Conservation (phyloP, 2,888 invertebrate genomes). For the Merodon equestris region DNA sequence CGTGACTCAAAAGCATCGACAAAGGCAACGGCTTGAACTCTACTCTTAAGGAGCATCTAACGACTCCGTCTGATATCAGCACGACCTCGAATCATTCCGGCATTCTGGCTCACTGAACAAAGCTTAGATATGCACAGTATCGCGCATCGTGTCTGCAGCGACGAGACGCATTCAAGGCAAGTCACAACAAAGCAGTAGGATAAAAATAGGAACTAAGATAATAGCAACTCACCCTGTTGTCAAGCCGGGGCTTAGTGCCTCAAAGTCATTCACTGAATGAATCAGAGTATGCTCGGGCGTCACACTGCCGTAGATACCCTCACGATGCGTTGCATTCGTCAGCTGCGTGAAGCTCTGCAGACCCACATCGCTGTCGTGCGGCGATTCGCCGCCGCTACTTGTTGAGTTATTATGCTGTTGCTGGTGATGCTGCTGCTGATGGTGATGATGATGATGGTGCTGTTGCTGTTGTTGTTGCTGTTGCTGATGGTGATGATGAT, state of each 20-base stretch:
- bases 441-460: slow-evolving; percentile 68
- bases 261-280: slow-evolving; percentile 72
- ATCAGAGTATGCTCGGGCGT: slow-evolving; percentile 73
- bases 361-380: slow-evolving; percentile 72
- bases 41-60: too few species aligned
- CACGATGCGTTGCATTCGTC: slow-evolving; percentile 75
- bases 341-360: slow-evolving; percentile 78
- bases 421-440: slow-evolving; percentile 68
- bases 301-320: slow-evolving; percentile 73
- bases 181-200: not conserved
- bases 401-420: slow-evolving; percentile 62
- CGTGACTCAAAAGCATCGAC: too few species aligned
- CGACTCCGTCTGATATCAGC: too few species aligned
- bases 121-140: too few species aligned
- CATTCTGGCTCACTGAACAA: too few species aligned
- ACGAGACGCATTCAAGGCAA: too few species aligned
- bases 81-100: too few species aligned
- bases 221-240: slow-evolving; percentile 74
- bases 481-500: slow-evolving; percentile 70
- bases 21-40: too few species aligned
- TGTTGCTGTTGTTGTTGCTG: slow-evolving; percentile 59
- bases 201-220: not conserved
- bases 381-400: slow-evolving; percentile 69
- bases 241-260: slow-evolving; percentile 74
- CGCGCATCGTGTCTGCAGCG: too few species aligned